phyloP scores from a whole-genome alignment of 2,797 vertebrate genomes.

The Podarcis siculus region DNA sequence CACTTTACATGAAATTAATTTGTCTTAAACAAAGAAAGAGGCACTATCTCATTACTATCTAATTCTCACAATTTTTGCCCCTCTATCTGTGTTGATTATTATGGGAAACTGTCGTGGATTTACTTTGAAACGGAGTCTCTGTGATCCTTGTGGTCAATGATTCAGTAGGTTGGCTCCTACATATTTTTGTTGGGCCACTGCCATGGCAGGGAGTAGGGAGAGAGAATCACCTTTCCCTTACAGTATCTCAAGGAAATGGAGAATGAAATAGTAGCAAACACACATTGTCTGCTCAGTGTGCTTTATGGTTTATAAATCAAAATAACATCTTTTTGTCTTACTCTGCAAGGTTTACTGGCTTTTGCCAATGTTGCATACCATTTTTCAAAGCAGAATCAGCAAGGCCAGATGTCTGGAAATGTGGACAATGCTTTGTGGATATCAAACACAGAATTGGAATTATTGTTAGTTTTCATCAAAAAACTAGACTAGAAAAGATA shows the following conservation, averaged over 20 bases:
- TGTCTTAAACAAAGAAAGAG: background rate
- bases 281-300: constrained; percentile 14
- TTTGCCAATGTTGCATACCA: constrained; percentile 2
- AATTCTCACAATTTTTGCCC: background rate
- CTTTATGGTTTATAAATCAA: constrained; percentile 25
- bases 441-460: background rate
- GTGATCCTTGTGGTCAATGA: background rate
- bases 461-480: constrained; percentile 16
- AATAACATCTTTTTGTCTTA: constrained; percentile 10
- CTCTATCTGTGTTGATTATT: background rate
- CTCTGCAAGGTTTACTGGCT: background rate
- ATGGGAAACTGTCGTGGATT: background rate
- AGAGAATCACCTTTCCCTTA: constrained; percentile 4
- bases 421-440: background rate
- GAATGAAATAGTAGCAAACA: constrained; percentile 13
- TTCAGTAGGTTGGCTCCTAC: background rate
- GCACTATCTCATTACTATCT: background rate
- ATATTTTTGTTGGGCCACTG: constrained; percentile 1
- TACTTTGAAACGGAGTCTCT: background rate
- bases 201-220: background rate
- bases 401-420: constrained; percentile 26
- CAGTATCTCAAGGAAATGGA: background rate
- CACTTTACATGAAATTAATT: background rate
- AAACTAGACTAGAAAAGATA: background rate
- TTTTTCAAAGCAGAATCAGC: background rate